These are phyloP conservation scores for Silurus aristotelis DNA, from an alignment of 2,797 vertebrate species.

Conservation along the genomic window DNA sequence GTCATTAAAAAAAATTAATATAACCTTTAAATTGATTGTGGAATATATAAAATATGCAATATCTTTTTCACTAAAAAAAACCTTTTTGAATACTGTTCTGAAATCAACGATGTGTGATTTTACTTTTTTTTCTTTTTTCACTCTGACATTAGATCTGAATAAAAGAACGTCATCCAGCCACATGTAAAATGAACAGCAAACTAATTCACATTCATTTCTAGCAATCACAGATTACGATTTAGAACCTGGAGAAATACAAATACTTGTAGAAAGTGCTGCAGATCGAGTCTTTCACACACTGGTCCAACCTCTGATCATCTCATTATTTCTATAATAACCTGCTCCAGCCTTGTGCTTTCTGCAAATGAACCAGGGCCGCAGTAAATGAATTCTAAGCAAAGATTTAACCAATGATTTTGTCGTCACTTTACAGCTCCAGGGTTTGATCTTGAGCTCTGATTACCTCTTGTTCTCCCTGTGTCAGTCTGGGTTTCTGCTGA, in stretches of 20 bases:
- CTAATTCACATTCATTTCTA: neutral
- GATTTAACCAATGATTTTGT: neutral
- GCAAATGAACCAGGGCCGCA: neutral
- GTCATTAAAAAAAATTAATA: conserved; percentile 29
- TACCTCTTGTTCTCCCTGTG: neutral
- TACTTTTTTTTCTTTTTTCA: neutral
- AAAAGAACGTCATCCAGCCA: too few species aligned
- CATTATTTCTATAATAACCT: too few species aligned
- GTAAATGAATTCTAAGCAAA: neutral
- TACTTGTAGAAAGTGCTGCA: conserved; percentile 27
- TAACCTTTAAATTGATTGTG: conserved; percentile 20
- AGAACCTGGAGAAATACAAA: neutral
- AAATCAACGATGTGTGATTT: neutral
- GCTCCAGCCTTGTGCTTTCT: neutral
- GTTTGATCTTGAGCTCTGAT: neutral
- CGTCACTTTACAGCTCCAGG: neutral
- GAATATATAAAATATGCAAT: neutral
- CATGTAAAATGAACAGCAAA: neutral
- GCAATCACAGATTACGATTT: conserved; percentile 21
- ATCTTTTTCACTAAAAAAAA: neutral
- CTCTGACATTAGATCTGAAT: neutral
- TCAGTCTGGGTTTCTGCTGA: neutral
- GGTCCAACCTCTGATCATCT: neutral
- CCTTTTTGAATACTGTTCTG: conserved; percentile 23
- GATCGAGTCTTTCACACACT: neutral